Base-by-base conservation (phyloP, 2,113 vertebrate genomes). In the Epinephelus fuscoguttatus region DNA sequence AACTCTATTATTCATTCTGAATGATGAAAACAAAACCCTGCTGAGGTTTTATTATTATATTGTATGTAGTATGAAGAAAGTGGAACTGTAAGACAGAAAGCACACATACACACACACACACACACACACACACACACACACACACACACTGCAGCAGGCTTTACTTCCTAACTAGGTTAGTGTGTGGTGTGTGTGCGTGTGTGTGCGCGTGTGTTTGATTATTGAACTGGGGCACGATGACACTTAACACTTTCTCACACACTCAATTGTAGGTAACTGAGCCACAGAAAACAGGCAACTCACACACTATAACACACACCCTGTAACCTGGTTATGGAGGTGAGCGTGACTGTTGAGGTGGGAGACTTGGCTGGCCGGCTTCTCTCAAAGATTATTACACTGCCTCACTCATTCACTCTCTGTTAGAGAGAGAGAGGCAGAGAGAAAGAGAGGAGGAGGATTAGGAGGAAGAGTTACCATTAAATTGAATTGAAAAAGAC, bases 281-380 rank as follows among this genome's bases (percentile, higher is more conserved):
- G 19, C 57, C 71, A 60, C 49, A 62, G 47, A 33, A 57, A 59
- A 60, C 19, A 64, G 1, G 1, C 49, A 47, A 2, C 4, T 25
- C 67, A 6, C 27, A 14, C 56, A 7, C 4, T 47, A 56, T 2
- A 19, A 19, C 56, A 63, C 25, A 63, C 69, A 37, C 52, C 40
- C 0, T 10, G 40, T 82, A 85, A 90, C 69, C 81, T 68, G 85
- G 59, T 85, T 80, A 83, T 49, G 47, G 53, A 62, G 8, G 76
- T 27, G 70, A 88, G 83, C 50, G 18, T 84, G 83, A 81, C 80
- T 81, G 89, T 50, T 81, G 85, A 81, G 33, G 66, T 78, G 86
- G 70, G 81, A 79, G 80, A 81, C 8, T 5, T 47, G 27, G 50
- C 37, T 21, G 66, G 15, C 18, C 6, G 3, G 69, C 55, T 75